phyloP scores from a whole-genome alignment of 2,113 vertebrate species.

The Pavo muticus region DNA sequence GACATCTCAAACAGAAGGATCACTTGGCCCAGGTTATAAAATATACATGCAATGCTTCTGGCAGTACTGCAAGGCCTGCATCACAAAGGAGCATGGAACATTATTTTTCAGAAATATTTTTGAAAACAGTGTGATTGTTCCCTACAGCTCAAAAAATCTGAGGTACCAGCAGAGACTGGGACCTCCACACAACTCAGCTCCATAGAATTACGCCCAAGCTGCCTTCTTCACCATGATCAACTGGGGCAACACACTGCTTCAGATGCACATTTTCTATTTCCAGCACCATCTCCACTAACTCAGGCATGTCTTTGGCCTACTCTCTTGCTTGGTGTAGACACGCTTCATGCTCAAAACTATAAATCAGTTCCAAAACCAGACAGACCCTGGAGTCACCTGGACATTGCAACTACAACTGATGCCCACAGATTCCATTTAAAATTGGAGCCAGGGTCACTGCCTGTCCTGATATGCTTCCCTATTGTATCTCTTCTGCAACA shows the following conservation, averaged over 20 bases:
- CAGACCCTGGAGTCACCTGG: neutral
- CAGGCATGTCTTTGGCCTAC: rapidly evolving
- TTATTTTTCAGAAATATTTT: neutral
- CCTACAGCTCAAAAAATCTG: rapidly evolving
- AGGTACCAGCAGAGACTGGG: neutral
- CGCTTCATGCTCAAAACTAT: neutral
- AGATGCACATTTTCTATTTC: neutral
- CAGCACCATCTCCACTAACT: neutral
- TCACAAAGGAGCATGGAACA: neutral
- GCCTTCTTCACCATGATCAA: neutral
- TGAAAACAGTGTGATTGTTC: neutral
- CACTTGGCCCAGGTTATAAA: neutral
- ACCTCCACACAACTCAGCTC: neutral
- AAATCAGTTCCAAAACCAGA: neutral
- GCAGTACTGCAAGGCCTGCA: neutral
- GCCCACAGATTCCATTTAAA: constrained; percentile 29
- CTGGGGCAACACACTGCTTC: neutral
- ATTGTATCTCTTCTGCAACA: constrained; percentile 31
- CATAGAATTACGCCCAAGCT: neutral
- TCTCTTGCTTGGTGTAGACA: neutral
- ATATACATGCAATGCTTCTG: neutral
- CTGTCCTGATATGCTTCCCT: constrained; percentile 15
- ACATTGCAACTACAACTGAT: neutral
- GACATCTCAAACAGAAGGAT: neutral
- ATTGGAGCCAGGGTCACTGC: neutral